Evolutionary conservation across 2,113 vertebrate species (phyloP).

Genomic region (Zosterops japonicus): DNA sequence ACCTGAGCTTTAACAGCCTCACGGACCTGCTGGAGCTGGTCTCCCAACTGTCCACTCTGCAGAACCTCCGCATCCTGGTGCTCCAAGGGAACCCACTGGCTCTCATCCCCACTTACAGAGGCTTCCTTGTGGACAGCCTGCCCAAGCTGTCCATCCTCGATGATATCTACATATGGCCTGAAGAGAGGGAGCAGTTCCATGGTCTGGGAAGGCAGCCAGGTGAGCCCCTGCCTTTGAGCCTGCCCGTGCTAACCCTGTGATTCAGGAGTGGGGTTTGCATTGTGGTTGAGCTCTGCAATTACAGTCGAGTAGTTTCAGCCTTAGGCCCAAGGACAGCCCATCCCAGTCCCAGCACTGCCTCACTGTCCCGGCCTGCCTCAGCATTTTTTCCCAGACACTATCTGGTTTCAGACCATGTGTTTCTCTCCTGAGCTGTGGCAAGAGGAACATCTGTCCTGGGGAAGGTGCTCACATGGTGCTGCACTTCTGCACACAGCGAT

Average conservation of each 20-base stretch:
- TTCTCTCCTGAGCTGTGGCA: background rate
- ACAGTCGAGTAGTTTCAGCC: background rate
- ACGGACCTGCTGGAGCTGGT: conserved; percentile 72
- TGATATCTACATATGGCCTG: conserved; percentile 65
- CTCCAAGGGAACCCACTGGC: conserved; percentile 86
- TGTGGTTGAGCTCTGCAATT: background rate
- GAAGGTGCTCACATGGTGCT: background rate
- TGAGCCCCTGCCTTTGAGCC: conserved; percentile 39
- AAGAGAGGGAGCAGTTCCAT: conserved; percentile 71
- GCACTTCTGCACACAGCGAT: rapidly evolving
- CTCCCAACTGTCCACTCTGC: conserved; percentile 63
- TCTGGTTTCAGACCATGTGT: rapidly evolving
- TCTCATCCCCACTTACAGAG: conserved; percentile 80
- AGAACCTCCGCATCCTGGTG: conserved; percentile 73
- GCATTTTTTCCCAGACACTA: background rate
- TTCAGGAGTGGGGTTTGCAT: background rate
- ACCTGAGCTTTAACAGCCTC: conserved; percentile 85
- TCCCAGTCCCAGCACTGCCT: background rate
- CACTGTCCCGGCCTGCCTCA: background rate
- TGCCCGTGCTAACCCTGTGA: rapidly evolving
- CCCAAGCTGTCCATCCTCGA: conserved; percentile 77
- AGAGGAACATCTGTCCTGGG: background rate
- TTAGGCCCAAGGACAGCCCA: background rate
- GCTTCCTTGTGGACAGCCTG: conserved; percentile 81
- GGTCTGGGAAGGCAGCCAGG: conserved; percentile 73